Evolutionary conservation across 2,888 invertebrate genomes (phyloP), one percentile per base, ranked within the genome.

Genomic region (Lithophane ornitopus): DNA sequence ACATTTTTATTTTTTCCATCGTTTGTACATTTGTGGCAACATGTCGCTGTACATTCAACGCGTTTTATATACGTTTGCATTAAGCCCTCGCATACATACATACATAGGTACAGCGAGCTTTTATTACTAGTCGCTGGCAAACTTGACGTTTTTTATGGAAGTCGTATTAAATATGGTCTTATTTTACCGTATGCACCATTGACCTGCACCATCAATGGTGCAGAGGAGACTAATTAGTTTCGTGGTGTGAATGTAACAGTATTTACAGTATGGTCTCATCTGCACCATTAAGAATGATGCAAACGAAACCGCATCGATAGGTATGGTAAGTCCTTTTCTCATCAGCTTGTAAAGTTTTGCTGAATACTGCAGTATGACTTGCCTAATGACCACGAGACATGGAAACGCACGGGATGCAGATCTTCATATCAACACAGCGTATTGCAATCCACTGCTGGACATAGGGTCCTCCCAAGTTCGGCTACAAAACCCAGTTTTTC

Each of bases 21-120:
- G 85, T 84, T 88, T 86, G 86, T 88, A 89, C 88, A 87, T 89
- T 89, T 89, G 89, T 83, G 89, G 89, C 85, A 85, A 82, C 87
- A 85, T 81, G 85, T 84, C 80, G 86, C 84, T 87, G 87, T 85
- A 87, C 88, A 87, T 89, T 88, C 84, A 80, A 85, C 84, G 88
- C 84, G 81, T 85, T 88, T 88, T 88, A 88, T 88, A 88, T 84
- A 84, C 80, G 88, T 84, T 88, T 80, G 81, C 87, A 88, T 88
- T 87, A 88, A 87, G 88, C 58, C 70, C 72, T 49, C 69, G 70
- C 44, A 68, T 1, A 66, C 39, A 9, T 6, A 58, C 52, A 56
- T 7, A 22, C 8, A 54, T n/a, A 44, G 6, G 22, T 46, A 41
- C 19, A 54, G 39, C 34, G 14, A 73, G 69, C 58, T 70, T 80